Evolutionary conservation across 1,140 invertebrate genomes (phyloP), one percentile per base, ranked within the genome.

Genomic region (Dendrolimus kikuchii): DNA sequence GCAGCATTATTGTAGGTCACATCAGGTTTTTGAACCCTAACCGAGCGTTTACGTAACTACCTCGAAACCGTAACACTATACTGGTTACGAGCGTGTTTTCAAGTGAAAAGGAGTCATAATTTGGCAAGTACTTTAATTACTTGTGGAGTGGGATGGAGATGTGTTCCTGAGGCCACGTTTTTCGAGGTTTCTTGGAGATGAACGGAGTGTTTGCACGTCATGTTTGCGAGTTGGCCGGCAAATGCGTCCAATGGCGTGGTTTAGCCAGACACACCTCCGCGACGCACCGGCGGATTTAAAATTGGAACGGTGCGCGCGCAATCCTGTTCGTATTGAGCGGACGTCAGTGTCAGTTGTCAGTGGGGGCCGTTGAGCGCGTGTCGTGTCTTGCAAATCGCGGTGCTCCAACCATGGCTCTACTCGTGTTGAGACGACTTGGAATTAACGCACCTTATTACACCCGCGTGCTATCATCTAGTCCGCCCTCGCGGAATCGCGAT

Each of bases 401-500:
- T 64, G 69, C 65, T 64, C 56, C 52, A 59, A 72, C 59, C 53
- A 86, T 86, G 82, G 80, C 82, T 78, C 74, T 84, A 71, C 71
- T 82, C 45, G 23, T 23, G 23, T 23, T 23, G 23, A 75, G 77
- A 67, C 67, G 81, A 59, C 68, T 86, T 58, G 76, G 78, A 52
- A 65, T 73, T 46, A 77, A 74, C 55, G 69, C 66, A 62, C 82
- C 81, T 53, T 65, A 74, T 23, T 66, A 70, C 52, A 70, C 77
- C 38, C 73, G 82, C 10, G 70, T 71, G 45, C 61, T 83, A 38
- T 81, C 82, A 51, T 60, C 23, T 2, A 23, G 23, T 23, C 23
- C 79, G 37, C 56, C 76, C 54, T 62, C 77, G 6, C 64, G 74
- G 53, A 64, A 71, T 5, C 88, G 90, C 51, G 95, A 97, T 86